Base-by-base conservation (phyloP, 2,113 vertebrate genomes). In the Dolichotis patagonum region DNA sequence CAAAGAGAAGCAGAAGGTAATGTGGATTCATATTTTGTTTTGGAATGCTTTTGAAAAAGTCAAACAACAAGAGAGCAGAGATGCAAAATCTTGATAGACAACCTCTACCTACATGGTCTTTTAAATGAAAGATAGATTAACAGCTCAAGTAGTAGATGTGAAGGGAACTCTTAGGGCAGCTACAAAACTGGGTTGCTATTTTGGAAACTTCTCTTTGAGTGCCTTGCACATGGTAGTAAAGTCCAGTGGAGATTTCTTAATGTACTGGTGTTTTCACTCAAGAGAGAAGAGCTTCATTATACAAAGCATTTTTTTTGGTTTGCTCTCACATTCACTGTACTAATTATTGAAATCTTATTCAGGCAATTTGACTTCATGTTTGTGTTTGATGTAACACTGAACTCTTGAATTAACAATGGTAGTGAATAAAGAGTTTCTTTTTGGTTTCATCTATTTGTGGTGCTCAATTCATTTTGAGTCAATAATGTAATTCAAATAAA, bases 401-500 rank as follows among this genome's bases (percentile, higher is more conserved):
- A 54, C 78, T 85, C 85, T 38, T 41, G 41, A 94, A 56, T n/a
- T 13, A 63, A 56, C 16, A 46, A 7, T 13, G 43, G 38, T 38
- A 38, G 10, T 54, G 17, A 49, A 69, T 14, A 58, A 82, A 94
- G 63, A 28, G 22, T 75, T 95, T 60, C 56, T 78, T 30, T 30
- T 41, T 46, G 71, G 32, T 86, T 84, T 93, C n/a, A 80, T 52
- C 73, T 54, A 73, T 63, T 86, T 85, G 81, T 78, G 49, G n/a
- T 65, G 0, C 84, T 63, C 41, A 52, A 32, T 83, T 28, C 54
- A 20, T 90, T 92, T 43, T 81, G 67, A 92, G 77, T 63, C 22
- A 43, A 52, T 94, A 28, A 73, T 58, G 71, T 65, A 77, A 78
- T 91, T 84, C 54, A 75, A 92, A 87, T 26, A 88, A 88, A 82